Percentiles rank a stretch among this genome's conserved stretches.
phyloP scores from a whole-genome alignment of 2,797 vertebrate genomes.

The Fratercula arctica region DNA sequence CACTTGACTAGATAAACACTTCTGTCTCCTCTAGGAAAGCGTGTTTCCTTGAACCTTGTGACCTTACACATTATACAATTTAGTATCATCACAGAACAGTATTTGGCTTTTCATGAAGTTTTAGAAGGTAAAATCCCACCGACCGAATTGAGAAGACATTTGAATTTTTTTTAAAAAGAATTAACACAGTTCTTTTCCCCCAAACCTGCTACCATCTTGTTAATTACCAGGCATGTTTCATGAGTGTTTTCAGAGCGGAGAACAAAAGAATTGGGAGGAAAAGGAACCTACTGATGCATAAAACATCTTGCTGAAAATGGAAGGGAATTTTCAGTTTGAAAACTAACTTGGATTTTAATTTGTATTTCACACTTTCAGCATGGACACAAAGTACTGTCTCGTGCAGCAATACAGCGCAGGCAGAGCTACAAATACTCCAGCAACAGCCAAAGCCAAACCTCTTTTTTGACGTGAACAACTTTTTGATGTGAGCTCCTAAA shows the following conservation, averaged over 20 bases:
- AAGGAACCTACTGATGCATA: background rate
- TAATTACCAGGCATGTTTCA: slow-evolving; percentile 17
- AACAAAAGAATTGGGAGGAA: background rate
- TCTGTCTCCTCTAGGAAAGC: slow-evolving; percentile 17
- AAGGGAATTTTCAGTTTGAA: background rate
- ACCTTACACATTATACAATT: slow-evolving; percentile 6
- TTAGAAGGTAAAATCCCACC: slow-evolving; percentile 2
- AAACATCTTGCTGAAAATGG: background rate
- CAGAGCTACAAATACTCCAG: background rate
- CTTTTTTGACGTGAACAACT: background rate
- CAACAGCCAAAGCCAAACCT: background rate
- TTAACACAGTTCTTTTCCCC: background rate
- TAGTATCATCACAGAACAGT: slow-evolving; percentile 48
- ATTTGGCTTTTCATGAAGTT: background rate
- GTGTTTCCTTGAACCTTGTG: background rate
- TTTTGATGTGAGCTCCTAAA: background rate
- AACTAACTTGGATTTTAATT: background rate
- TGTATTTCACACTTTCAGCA: background rate
- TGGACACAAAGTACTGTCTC: background rate
- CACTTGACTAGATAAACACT: slow-evolving; percentile 58
- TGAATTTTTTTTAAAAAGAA: background rate
- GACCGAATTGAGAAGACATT: background rate
- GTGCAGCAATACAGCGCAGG: background rate
- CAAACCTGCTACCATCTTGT: background rate
- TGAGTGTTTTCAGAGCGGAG: background rate